Conservation (phyloP, 2,797 vertebrate genomes). For the Pelochelys cantorii region DNA sequence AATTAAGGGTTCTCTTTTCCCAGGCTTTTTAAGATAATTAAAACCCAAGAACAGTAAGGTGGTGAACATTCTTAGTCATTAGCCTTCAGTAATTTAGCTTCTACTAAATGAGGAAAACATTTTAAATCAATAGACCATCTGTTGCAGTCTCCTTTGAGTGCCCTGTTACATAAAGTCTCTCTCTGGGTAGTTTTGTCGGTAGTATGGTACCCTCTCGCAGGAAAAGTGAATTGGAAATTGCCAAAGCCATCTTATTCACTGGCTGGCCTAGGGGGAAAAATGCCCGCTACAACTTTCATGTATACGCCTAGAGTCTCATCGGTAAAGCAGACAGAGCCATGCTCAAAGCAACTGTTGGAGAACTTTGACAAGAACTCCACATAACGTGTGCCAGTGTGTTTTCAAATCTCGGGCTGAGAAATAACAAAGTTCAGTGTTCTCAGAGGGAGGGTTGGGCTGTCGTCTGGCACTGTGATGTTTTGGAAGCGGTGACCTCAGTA, state of each 20-base stretch:
- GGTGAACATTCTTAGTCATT: conserved; percentile 72
- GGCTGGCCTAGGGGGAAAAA: not conserved
- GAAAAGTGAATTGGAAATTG: not conserved
- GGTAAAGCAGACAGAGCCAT: not conserved
- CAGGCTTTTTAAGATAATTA: conserved; percentile 73
- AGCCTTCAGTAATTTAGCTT: conserved; percentile 74
- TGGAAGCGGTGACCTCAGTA: not conserved
- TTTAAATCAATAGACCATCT: conserved; percentile 76
- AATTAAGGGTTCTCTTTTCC: conserved; percentile 71
- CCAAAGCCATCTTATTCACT: conserved; percentile 15
- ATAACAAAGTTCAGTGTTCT: conserved; percentile 65
- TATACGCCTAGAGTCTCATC: not conserved
- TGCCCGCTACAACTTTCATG: not conserved
- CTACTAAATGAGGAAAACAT: conserved; percentile 65
- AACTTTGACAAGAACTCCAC: not conserved
- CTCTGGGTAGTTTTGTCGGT: conserved; percentile 30
- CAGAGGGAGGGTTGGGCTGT: conserved; percentile 42
- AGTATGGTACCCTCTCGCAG: not conserved
- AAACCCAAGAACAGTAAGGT: conserved; percentile 71
- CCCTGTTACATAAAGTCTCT: conserved; percentile 54
- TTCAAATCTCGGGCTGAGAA: conserved; percentile 43
- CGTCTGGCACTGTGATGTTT: conserved; percentile 39
- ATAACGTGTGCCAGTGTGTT: conserved; percentile 5
- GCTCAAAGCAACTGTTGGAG: not conserved
- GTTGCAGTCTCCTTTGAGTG: conserved; percentile 52